Percentiles rank a stretch among this genome's conserved stretches.
phyloP scores from a whole-genome alignment of 2,888 invertebrate species.

The Heliconius sara region DNA sequence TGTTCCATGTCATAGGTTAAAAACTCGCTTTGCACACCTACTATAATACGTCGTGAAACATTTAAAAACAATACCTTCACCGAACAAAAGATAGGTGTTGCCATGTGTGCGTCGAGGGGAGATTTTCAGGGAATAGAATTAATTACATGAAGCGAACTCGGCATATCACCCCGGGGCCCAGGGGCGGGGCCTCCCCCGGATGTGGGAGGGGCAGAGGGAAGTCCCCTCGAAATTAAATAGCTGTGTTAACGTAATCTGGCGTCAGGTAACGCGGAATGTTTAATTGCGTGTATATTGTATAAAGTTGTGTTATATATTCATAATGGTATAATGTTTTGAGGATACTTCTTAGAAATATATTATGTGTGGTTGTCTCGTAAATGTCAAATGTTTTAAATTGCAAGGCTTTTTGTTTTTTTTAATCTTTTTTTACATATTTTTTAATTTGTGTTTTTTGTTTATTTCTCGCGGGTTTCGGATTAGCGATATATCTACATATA shows the following conservation, averaged over 20 bases:
- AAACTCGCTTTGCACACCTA: slow-evolving; percentile 25
- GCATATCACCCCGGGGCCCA: slow-evolving; percentile 52
- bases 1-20: slow-evolving; percentile 23
- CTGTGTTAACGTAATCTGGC: slow-evolving; percentile 52
- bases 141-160: slow-evolving; percentile 55
- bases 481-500: background rate
- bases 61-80: slow-evolving; percentile 38
- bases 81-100: slow-evolving; percentile 46
- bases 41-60: slow-evolving; percentile 32
- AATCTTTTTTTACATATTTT: background rate
- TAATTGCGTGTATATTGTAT: slow-evolving; percentile 50
- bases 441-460: background rate
- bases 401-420: background rate
- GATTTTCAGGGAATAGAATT: slow-evolving; percentile 55
- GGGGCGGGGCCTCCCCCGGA: slow-evolving; percentile 51
- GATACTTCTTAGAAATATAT: slow-evolving; percentile 27
- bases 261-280: slow-evolving; percentile 54
- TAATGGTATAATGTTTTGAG: slow-evolving; percentile 35
- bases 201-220: slow-evolving; percentile 49
- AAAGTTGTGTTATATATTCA: slow-evolving; percentile 41
- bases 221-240: slow-evolving; percentile 54
- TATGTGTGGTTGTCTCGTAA: background rate
- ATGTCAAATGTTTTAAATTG: slow-evolving; percentile 10
- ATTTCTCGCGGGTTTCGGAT: background rate
- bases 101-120: slow-evolving; percentile 40